Conservation (phyloP, 2,113 vertebrate species). For the Solea senegalensis region DNA sequence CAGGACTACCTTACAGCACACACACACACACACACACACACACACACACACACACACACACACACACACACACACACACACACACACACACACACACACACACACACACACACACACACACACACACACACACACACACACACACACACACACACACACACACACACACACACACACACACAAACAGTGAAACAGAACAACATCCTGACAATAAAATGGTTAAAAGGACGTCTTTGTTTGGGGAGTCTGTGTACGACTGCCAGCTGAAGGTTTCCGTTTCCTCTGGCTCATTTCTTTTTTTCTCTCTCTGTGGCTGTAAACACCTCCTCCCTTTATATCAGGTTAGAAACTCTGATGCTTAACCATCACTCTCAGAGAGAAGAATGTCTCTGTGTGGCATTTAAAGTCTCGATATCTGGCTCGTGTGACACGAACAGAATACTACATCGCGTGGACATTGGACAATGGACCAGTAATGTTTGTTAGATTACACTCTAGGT, state of each 20-base stretch:
- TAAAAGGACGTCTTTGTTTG: conserved; percentile 48
- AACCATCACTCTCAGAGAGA: conserved; percentile 38
- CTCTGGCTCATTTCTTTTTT: conserved; percentile 45
- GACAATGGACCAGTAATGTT: conserved; percentile 21
- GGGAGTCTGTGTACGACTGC: conserved; percentile 25
- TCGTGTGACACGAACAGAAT: conserved; percentile 10
- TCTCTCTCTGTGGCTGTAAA: conserved; percentile 49
- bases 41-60: neutral
- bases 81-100: neutral
- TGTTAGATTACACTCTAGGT: conserved; percentile 41
- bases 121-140: neutral
- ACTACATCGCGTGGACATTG: conserved; percentile 56
- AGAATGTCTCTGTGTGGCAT: conserved; percentile 19
- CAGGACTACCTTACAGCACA: no score
- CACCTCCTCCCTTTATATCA: conserved; percentile 54
- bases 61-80: conserved; percentile 16
- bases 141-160: neutral
- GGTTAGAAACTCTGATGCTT: conserved; percentile 32
- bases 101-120: conserved; percentile 14
- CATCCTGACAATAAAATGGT: conserved; percentile 32
- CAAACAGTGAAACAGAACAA: conserved; percentile 21
- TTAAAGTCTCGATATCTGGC: conserved; percentile 33
- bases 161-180: conserved; percentile 7
- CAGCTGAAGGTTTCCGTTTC: conserved; percentile 38
- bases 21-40: neutral